Base-by-base conservation (phyloP, 2,797 vertebrate genomes). In the Allobates femoralis region DNA sequence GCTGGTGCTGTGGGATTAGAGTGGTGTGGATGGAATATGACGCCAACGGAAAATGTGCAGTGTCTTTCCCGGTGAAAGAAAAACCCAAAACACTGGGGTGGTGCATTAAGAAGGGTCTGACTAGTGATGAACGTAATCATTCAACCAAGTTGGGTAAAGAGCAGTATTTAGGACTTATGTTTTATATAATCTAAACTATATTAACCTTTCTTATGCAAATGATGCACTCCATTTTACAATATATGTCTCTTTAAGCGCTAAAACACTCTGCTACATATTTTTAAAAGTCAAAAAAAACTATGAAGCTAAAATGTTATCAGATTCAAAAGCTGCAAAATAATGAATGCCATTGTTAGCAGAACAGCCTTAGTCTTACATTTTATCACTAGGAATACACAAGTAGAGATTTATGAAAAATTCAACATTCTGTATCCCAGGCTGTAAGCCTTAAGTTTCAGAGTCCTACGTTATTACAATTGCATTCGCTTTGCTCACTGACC, bases 321-420 rank as follows among this genome's bases (percentile, higher is more conserved):
- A 12, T 28, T 41, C 32, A 1, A 41, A 30, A 41, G 21, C 3
- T 10, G n/a, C 67, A 41, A 71, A 37, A 37, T 37, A 71, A 71
- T 71, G 7, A 41, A 41, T 41, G 8, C 41, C 8, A 10, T 37
- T 37, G 32, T 71, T 71, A 71, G 77, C 32, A 79, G 32, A 37
- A 26, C 21, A n/a, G 32, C 34, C n/a, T 14, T 23, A 46, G 2
- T 23, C 56, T 41, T 19, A 58, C 28, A 60, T 79, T 26, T 79
- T 6, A 66, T 18, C 26, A 60, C 12, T 34, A 66, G 19, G n/a
- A 50, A 30, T 51, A 80, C 30, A n/a, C 6, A 30, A 51, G 66
- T 23, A 69, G 32, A 66, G 53, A 28, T 58, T 58, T 73, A 83
- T 53, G 2, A 64, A 80, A 26, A 80, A 50, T 28, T 60, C 30